A percentile compares a stretch with the other conserved stretches of the same genome.
phyloP scores from a whole-genome alignment of 2,888 invertebrate species.

The Lacanobia wlatinum region DNA sequence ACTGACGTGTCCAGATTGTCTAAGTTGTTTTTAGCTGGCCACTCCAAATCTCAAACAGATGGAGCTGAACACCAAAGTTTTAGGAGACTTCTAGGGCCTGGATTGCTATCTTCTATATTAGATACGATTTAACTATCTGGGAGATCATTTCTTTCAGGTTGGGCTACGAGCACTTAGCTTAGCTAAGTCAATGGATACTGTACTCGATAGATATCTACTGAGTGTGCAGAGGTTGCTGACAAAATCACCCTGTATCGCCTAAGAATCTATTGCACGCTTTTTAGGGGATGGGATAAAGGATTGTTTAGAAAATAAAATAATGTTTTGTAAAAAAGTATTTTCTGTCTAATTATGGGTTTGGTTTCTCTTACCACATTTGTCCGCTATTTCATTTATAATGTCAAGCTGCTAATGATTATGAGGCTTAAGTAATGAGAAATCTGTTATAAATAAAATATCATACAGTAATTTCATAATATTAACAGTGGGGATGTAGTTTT shows the following conservation, averaged over 20 bases:
- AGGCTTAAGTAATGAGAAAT: not conserved
- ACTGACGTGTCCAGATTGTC: too few species aligned
- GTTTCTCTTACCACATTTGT: not conserved
- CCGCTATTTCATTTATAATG: constrained; percentile 4
- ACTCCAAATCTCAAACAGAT: not conserved
- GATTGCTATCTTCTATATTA: too few species aligned
- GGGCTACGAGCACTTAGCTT: too few species aligned
- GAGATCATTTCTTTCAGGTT: not conserved
- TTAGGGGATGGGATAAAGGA: too few species aligned
- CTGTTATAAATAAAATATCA: not conserved
- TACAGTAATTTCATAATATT: not conserved
- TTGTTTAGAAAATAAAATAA: not conserved
- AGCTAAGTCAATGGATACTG: not conserved
- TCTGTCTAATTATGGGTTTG: not conserved
- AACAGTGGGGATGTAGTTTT: too few species aligned
- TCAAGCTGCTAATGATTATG: not conserved
- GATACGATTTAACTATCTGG: not conserved
- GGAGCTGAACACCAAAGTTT: not conserved
- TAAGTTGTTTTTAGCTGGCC: not conserved
- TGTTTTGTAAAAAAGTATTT: constrained; percentile 3
- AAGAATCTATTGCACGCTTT: too few species aligned
- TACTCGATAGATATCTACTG: too few species aligned
- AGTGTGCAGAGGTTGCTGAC: too few species aligned
- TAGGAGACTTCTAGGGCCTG: not conserved
- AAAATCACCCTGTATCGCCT: too few species aligned